Evolutionary conservation across 2,888 invertebrate species (phyloP).

Genomic region (Lithophane semibrunnea): DNA sequence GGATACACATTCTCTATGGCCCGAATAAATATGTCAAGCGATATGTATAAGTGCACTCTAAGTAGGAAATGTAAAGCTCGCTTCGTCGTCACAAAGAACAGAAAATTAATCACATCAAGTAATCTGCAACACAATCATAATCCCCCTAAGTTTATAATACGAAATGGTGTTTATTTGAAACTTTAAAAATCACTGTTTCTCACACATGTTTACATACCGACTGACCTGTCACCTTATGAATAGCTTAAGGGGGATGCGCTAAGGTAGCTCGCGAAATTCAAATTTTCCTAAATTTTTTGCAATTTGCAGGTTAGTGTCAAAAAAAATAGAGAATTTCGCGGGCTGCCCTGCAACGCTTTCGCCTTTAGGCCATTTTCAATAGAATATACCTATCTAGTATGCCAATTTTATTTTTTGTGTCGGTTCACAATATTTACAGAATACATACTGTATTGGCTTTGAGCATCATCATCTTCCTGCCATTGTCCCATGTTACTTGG

Average conservation of each 20-base stretch:
- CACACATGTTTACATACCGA: not conserved
- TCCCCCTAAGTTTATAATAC: constrained; percentile 4
- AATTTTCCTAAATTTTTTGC: too few species aligned
- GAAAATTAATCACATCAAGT: not conserved
- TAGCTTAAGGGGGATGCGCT: not conserved
- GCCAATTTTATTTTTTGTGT: not conserved
- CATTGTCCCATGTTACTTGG: not conserved
- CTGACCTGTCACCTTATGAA: too few species aligned
- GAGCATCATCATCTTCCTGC: not conserved
- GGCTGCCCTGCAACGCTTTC: too few species aligned
- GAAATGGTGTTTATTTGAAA: constrained; percentile 26
- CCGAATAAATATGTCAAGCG: not conserved
- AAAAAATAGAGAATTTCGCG: too few species aligned
- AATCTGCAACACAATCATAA: constrained; percentile 24
- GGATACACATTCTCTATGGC: constrained; percentile 71
- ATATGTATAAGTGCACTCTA: constrained; percentile 17
- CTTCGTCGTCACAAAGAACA: constrained; percentile 26
- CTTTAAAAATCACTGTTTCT: not conserved
- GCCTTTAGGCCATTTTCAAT: too few species aligned
- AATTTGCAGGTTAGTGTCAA: too few species aligned
- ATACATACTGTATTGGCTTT: not conserved
- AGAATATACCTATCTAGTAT: not conserved
- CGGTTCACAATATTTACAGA: not conserved
- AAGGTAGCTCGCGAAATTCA: too few species aligned
- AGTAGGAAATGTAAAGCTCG: constrained; percentile 29